Percentiles rank a stretch among this genome's conserved stretches.
Evolutionary conservation across 2,888 invertebrate species (phyloP).

Genomic region (Scaptomyza cyrtandrae): DNA sequence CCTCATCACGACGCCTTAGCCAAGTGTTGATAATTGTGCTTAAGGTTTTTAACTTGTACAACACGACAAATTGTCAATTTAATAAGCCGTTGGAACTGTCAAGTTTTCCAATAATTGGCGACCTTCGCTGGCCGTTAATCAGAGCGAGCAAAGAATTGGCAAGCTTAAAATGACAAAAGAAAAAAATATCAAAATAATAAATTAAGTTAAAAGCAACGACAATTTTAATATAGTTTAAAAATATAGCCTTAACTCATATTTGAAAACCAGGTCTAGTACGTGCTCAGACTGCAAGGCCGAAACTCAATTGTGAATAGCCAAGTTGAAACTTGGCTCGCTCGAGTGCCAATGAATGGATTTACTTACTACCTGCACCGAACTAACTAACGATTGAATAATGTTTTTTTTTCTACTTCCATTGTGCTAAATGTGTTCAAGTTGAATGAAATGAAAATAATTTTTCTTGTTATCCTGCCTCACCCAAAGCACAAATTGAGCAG

Average conservation of each 20-base stretch:
- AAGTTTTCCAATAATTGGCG: slow-evolving; percentile 45
- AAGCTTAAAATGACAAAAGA: background rate
- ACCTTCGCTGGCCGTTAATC: slow-evolving; percentile 32
- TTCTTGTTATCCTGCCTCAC: slow-evolving; percentile 79
- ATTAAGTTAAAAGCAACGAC: no score
- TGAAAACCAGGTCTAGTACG: slow-evolving; percentile 47
- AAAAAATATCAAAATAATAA: no score
- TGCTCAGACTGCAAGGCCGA: slow-evolving; percentile 48
- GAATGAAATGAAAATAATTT: slow-evolving; percentile 81
- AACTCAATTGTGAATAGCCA: slow-evolving; percentile 31
- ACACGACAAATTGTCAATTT: slow-evolving; percentile 29
- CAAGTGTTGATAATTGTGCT: slow-evolving; percentile 73
- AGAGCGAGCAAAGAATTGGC: slow-evolving; percentile 14
- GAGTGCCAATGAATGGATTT: slow-evolving; percentile 60
- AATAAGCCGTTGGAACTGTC: slow-evolving; percentile 56
- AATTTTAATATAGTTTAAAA: background rate
- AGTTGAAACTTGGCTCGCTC: slow-evolving; percentile 39
- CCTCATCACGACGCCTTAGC: slow-evolving; percentile 53
- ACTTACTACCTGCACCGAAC: slow-evolving; percentile 9
- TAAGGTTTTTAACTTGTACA: slow-evolving; percentile 54
- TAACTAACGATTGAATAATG: slow-evolving; percentile 16
- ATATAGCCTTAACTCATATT: slow-evolving; percentile 3
- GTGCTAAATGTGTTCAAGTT: slow-evolving; percentile 75
- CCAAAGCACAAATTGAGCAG: slow-evolving; percentile 82
- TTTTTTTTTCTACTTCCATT: slow-evolving; percentile 41